A percentile compares a stretch with the other conserved stretches of the same genome.
Evolutionary conservation across 2,113 vertebrate species (phyloP).

Genomic region (Pelobates fuscus): DNA sequence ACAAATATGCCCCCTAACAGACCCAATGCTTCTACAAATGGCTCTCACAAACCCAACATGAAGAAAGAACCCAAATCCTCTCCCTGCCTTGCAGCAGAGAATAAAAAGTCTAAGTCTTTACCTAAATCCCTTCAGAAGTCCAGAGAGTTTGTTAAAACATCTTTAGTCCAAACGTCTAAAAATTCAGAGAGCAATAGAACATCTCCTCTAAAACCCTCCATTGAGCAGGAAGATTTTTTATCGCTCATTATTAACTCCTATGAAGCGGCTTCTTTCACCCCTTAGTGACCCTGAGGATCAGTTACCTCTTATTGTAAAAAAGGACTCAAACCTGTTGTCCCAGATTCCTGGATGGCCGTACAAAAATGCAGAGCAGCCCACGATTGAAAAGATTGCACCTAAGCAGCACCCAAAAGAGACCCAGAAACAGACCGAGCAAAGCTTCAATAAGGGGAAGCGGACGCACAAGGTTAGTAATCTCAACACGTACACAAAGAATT

Average conservation of each 20-base stretch:
- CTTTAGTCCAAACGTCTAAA: slow-evolving; percentile 87
- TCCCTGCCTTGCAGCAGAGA: slow-evolving; percentile 80
- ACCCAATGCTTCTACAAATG: slow-evolving; percentile 91
- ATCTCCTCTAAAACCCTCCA: slow-evolving; percentile 77
- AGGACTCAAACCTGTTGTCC: slow-evolving; percentile 90
- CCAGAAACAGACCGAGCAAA: slow-evolving; percentile 87
- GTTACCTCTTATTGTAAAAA: slow-evolving; percentile 91
- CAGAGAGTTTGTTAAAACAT: slow-evolving; percentile 91
- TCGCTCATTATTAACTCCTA: slow-evolving; percentile 89
- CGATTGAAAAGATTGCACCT: slow-evolving; percentile 79
- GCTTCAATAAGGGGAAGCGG: slow-evolving; percentile 86
- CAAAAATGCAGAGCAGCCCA: slow-evolving; percentile 82
- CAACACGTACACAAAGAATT: too few species aligned
- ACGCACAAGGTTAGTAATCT: slow-evolving; percentile 89
- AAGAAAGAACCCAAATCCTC: slow-evolving; percentile 94
- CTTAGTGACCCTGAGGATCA: slow-evolving; percentile 92
- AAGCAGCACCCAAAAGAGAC: slow-evolving; percentile 82
- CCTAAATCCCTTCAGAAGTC: slow-evolving; percentile 90
- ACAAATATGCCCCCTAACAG: slow-evolving; percentile 79
- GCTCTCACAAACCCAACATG: slow-evolving; percentile 89
- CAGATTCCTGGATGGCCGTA: slow-evolving; percentile 89
- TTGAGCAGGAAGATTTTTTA: slow-evolving; percentile 84
- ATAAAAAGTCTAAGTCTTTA: slow-evolving; percentile 86
- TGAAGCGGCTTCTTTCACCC: slow-evolving; percentile 92
- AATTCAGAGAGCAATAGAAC: slow-evolving; percentile 92